phyloP scores from a whole-genome alignment of 2,797 vertebrate species.

The Xerus rutilus region DNA sequence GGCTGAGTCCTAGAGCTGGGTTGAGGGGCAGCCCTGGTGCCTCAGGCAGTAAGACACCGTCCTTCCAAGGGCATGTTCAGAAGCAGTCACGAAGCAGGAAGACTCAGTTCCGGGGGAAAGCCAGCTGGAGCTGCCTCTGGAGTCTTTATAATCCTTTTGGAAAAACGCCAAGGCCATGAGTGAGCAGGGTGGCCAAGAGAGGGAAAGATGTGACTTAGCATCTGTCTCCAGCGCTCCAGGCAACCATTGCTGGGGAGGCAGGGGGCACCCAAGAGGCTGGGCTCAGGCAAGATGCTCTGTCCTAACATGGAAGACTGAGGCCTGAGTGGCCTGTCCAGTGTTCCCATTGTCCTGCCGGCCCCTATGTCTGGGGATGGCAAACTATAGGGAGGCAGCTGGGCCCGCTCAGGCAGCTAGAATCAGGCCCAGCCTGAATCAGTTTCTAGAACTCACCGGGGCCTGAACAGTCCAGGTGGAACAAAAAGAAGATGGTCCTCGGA shows the following conservation, averaged over 20 bases:
- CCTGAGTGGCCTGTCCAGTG: background rate
- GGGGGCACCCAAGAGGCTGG: background rate
- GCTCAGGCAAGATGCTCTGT: background rate
- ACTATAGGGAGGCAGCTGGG: rapidly evolving
- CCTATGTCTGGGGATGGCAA: background rate
- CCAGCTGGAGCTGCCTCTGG: background rate
- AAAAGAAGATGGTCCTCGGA: no score
- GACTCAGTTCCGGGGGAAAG: background rate
- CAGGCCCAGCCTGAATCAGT: rapidly evolving
- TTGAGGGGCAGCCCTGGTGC: background rate
- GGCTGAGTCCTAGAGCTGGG: background rate
- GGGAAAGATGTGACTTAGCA: background rate
- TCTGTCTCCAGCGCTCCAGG: background rate
- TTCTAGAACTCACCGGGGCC: background rate
- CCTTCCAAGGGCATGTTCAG: rapidly evolving
- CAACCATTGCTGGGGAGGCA: rapidly evolving
- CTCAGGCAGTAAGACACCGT: background rate
- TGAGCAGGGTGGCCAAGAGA: background rate
- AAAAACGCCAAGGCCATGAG: background rate
- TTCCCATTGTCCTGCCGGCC: background rate
- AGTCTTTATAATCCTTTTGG: background rate
- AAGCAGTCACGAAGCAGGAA: background rate
- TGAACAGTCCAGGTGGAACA: background rate
- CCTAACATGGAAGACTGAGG: background rate
- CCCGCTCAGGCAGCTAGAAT: background rate